Evolutionary conservation across 2,113 vertebrate species (phyloP), one percentile per base, ranked within the genome.

Genomic region (Gopherus evgoodei): DNA sequence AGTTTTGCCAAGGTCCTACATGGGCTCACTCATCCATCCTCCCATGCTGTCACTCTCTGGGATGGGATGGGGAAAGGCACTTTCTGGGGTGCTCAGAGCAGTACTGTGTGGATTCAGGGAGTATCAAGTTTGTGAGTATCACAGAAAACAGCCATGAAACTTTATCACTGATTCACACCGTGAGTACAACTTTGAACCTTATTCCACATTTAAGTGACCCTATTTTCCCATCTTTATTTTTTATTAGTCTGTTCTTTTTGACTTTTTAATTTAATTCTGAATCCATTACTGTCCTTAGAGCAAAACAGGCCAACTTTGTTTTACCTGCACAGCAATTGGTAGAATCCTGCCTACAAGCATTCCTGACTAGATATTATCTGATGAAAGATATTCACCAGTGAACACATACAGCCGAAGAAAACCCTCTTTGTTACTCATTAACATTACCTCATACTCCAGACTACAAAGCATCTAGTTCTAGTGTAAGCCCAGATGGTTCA

Each of bases 371-470:
- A 53, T 83, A 78, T 81, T 53, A 90, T 38, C 95, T 95, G 93
- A 76, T 83, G 49, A 91, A 87, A 96, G 25, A 79, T 44, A 27
- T 90, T 86, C 75, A 88, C 90, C 92, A 47, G 25, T 84, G 79
- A 93, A 97, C 97, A 98, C 93, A 97, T 95, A 95, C 84, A 84
- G 93, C 93, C 62, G 86, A 89, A 98, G 95, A 98, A 97, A 98
- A 95, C 95, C 85, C 92, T 92, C 97, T 98, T 98, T 98, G 96
- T 97, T 98, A 86, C 94, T 97, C 96, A 97, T 95, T 94, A 90
- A 93, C 69, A 81, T 96, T 92, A 98, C 93, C 97, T 98, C 97
- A 97, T 98, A 97, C 97, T 96, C 89, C 97, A 97, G 96, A 96
- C 96, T 95, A 91, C 83, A 90, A 91, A 93, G 4, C 59, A 44